Conservation (phyloP, 2,888 invertebrate genomes). For the Noctuana brunneofusca region DNA sequence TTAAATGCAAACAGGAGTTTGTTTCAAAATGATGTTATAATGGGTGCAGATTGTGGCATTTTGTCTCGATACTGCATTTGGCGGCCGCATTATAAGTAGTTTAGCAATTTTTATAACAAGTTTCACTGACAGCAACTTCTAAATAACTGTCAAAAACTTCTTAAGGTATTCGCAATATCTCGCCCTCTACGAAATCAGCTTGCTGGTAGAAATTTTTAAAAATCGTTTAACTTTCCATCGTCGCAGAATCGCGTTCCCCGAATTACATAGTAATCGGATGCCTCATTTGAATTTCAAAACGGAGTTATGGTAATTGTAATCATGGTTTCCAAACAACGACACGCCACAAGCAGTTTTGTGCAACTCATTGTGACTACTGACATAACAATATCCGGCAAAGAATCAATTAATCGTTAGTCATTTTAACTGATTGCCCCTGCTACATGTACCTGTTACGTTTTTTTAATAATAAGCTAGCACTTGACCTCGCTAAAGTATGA, state of each 20-base stretch:
- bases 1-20: too few species aligned
- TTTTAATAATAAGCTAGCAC: too few species aligned
- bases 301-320: conserved; percentile 38
- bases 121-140: too few species aligned
- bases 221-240: conserved; percentile 38
- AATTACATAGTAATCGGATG: conserved; percentile 37
- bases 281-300: conserved; percentile 41
- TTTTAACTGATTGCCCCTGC: not conserved
- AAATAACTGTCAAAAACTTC: not conserved
- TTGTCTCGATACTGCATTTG: too few species aligned
- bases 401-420: not conserved
- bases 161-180: conserved; percentile 1
- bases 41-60: too few species aligned
- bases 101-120: too few species aligned
- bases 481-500: too few species aligned
- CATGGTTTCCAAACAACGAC: conserved; percentile 37
- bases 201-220: conserved; percentile 34
- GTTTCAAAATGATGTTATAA: too few species aligned
- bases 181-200: not conserved
- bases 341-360: conserved; percentile 21
- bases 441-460: too few species aligned
- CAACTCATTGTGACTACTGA: conserved; percentile 17
- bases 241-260: conserved; percentile 37
- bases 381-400: not conserved
- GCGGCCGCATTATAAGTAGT: too few species aligned